Percentiles rank a stretch among this genome's conserved stretches.
These are phyloP conservation scores for Thryonomys swinderianus DNA, from an alignment of 2,113 vertebrate species.

Conservation along the genomic window DNA sequence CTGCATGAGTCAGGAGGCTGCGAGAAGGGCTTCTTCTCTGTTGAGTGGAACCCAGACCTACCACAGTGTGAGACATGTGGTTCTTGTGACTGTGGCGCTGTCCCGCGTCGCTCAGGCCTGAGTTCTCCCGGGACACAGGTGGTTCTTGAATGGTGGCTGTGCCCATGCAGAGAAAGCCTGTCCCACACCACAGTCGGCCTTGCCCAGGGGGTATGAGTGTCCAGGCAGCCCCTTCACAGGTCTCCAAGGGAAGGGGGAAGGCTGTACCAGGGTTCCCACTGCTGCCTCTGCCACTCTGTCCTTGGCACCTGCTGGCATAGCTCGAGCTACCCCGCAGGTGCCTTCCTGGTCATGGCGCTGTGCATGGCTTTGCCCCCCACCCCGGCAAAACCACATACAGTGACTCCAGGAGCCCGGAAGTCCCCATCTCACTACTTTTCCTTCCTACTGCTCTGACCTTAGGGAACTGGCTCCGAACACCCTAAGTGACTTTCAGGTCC, in stretches of 20 bases:
- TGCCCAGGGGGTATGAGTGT: not conserved
- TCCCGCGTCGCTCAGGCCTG: not conserved
- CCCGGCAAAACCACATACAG: not conserved
- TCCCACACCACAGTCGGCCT: not conserved
- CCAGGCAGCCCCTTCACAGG: not conserved
- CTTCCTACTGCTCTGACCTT: not conserved
- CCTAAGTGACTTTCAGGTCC: not conserved
- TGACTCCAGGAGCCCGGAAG: not conserved
- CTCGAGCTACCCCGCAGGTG: not conserved
- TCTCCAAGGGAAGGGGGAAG: too few species aligned
- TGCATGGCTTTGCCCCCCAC: not conserved
- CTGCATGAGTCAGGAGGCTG: not conserved
- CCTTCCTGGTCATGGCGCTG: not conserved
- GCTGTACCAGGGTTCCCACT: not conserved
- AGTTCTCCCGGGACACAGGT: not conserved
- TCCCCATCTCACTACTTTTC: not conserved
- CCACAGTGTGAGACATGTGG: too few species aligned
- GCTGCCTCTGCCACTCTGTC: too few species aligned
- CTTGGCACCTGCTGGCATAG: not conserved
- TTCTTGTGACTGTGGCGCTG: accelerated
- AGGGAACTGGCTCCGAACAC: accelerated
- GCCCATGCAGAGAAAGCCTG: not conserved
- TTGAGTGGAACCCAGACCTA: accelerated
- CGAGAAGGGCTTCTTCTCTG: not conserved
- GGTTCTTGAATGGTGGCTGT: not conserved